phyloP scores from a whole-genome alignment of 2,797 vertebrate genomes.

The Pseudomugil tenellus region DNA sequence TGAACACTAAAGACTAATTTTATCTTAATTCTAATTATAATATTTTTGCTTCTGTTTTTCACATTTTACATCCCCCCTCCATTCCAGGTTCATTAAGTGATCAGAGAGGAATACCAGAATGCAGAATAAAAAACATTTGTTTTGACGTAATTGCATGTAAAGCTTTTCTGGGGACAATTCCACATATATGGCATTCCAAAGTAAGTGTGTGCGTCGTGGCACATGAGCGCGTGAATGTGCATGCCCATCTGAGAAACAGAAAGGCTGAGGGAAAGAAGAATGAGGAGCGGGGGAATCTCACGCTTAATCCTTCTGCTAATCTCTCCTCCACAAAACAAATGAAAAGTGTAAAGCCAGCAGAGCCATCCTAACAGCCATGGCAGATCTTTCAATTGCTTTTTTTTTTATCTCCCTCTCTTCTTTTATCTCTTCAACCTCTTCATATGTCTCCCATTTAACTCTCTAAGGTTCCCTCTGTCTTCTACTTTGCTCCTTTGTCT shows the following conservation, averaged over 20 bases:
- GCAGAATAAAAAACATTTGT: background rate
- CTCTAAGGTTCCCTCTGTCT: constrained; percentile 45
- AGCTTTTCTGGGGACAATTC: background rate
- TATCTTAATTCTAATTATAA: background rate
- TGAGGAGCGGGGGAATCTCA: constrained; percentile 69
- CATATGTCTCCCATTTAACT: constrained; percentile 54
- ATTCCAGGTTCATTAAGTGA: background rate
- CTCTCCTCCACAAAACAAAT: constrained; percentile 83
- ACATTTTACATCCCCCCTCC: background rate
- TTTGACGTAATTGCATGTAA: background rate
- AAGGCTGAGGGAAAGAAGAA: constrained; percentile 49
- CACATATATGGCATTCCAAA: background rate
- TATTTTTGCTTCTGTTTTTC: background rate
- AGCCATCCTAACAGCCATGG: constrained; percentile 81
- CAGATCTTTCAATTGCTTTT: constrained; percentile 73
- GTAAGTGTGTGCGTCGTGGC: background rate
- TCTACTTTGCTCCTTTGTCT: constrained; percentile 51
- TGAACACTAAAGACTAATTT: background rate
- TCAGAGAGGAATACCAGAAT: background rate
- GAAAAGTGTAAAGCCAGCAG: constrained; percentile 86
- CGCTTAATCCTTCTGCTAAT: constrained; percentile 84
- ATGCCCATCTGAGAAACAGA: constrained; percentile 24
- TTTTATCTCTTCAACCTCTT: constrained; percentile 51
- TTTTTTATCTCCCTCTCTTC: constrained; percentile 54
- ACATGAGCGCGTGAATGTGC: constrained; percentile 23